Percentiles rank a stretch among this genome's conserved stretches.
Evolutionary conservation across 1,140 invertebrate genomes (phyloP).

Genomic region (Bombus turneri): DNA sequence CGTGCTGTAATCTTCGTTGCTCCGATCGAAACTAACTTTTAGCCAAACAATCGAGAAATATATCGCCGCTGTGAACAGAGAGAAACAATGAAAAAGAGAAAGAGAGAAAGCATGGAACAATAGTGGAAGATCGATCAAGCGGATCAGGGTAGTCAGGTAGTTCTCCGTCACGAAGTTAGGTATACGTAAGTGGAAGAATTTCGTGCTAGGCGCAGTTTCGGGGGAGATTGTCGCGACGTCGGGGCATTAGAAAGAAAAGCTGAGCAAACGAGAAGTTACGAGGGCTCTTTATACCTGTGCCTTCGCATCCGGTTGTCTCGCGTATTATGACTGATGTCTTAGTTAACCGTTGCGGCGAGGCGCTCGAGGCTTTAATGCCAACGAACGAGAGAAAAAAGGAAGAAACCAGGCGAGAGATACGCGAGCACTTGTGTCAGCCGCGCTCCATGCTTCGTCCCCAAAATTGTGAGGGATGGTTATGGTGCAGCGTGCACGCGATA

Average conservation of each 20-base stretch:
- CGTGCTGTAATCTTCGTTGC: neutral
- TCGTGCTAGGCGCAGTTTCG: conserved; percentile 28
- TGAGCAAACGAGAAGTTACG: conserved; percentile 71
- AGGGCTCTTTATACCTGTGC: conserved; percentile 61
- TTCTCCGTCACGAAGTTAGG: conserved; percentile 38
- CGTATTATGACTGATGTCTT: conserved; percentile 71
- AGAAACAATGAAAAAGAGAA: neutral
- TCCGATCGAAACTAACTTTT: neutral
- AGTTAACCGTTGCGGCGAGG: conserved; percentile 60
- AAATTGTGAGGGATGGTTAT: conserved; percentile 71
- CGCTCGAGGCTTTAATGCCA: conserved; percentile 60
- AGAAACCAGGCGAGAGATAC: conserved; percentile 52
- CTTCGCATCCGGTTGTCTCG: conserved; percentile 66
- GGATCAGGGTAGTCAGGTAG: neutral
- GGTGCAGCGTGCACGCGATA: conserved; percentile 55
- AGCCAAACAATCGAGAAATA: neutral
- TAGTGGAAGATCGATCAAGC: neutral
- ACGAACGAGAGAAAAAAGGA: conserved; percentile 10
- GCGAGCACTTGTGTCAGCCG: conserved; percentile 52
- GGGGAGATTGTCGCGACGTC: conserved; percentile 37
- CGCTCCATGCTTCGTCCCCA: conserved; percentile 17
- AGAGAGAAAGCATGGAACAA: no score
- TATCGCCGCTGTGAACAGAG: neutral
- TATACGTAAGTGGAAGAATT: conserved; percentile 12
- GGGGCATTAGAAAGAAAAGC: conserved; percentile 66